A percentile compares a stretch with the other conserved stretches of the same genome.
These are phyloP conservation scores for Cacatua alba DNA, from an alignment of 2,113 vertebrate genomes.

Conservation along the genomic window DNA sequence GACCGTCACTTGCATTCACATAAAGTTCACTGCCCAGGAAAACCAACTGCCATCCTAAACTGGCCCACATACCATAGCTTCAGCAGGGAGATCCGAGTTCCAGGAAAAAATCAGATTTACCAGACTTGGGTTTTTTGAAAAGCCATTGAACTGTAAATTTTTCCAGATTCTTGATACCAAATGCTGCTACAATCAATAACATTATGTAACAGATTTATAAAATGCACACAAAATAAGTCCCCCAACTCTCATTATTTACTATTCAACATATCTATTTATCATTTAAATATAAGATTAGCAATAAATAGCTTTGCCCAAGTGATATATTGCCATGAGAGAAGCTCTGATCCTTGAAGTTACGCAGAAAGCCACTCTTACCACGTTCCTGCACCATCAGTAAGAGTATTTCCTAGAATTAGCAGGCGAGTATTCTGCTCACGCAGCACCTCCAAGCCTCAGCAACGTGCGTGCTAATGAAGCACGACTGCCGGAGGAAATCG, in stretches of 20 bases:
- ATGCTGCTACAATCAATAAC: neutral
- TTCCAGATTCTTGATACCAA: neutral
- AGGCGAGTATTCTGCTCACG: neutral
- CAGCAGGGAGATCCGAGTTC: neutral
- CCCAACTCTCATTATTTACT: neutral
- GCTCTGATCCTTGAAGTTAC: neutral
- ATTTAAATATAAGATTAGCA: neutral
- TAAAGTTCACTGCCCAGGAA: neutral
- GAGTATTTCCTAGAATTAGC: slow-evolving; percentile 8
- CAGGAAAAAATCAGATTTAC: neutral
- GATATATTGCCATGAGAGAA: neutral
- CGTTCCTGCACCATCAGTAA: neutral
- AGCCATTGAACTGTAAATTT: neutral
- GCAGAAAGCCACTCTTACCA: neutral
- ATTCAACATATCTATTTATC: neutral
- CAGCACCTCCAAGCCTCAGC: neutral
- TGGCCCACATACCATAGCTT: neutral
- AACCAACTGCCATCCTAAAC: neutral
- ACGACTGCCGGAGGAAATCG: neutral
- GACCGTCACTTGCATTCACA: neutral
- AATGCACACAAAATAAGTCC: neutral
- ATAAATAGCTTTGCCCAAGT: neutral
- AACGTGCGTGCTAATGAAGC: neutral
- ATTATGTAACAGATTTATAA: neutral
- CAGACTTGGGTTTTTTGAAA: neutral